Evolutionary conservation across 2,113 vertebrate genomes (phyloP), one percentile per base, ranked within the genome.

Genomic region (Oplegnathus fasciatus): DNA sequence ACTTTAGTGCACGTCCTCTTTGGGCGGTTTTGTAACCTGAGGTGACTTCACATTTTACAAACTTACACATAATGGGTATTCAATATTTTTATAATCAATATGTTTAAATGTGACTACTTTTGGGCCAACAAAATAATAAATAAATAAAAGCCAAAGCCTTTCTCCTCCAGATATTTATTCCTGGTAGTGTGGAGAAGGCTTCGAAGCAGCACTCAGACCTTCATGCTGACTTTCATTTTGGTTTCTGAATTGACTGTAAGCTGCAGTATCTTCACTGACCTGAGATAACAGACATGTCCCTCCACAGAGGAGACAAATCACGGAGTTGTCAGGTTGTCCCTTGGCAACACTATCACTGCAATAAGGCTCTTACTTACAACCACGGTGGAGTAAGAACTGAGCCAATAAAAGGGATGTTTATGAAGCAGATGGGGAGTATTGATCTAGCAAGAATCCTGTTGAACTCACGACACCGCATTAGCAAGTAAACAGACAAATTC

Each of bases 401-500:
- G 5, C 13, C 26, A 42, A 20, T 26, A 1, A 55, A 34, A 46
- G 3, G 18, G 44, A 28, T 30, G 6, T 30, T 3, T 34, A 15
- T 5, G 11, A 22, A 48, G 70, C 57, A 80, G 46, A 67, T n/a
- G 75, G 57, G 14, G 20, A 50, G 55, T 18, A 82, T 17, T 73
- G 71, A 76, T 70, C 17, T 52, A 79, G 2, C 7, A 22, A 2
- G 22, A 6, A 52, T 72, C 82, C 86, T 75, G 82, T 61, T 88
- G 86, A 86, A 84, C 80, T 65, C 78, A 40, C 37, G 75, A 60
- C 71, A 75, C 14, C 5, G 13, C 11, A 26, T 37, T 24, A 77
- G 20, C 50, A 28, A 68, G 18, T 60, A 24, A 58, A 68, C n/a
- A 24, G 62, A 71, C 18, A 44, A 28, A 71, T 17, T 15, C 13